Evolutionary conservation across 2,113 vertebrate species (phyloP), one percentile per base, ranked within the genome.

Genomic region (Anhinga anhinga): DNA sequence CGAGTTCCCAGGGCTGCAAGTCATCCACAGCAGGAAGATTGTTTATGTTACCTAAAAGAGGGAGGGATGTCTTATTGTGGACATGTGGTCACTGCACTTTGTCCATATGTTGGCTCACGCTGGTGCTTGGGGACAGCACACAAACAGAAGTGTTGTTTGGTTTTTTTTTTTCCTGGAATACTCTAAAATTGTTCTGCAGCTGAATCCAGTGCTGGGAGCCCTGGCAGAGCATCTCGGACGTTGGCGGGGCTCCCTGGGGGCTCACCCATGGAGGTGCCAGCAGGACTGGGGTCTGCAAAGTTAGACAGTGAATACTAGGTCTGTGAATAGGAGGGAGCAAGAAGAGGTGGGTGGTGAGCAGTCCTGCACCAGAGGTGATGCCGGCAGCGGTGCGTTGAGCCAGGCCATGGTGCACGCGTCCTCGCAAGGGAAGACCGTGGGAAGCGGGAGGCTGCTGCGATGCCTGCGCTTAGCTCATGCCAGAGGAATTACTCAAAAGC

Each of bases 291-390:
- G 4, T 17, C 25, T 65, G 56, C n/a, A 40, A n/a, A 32, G 20
- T 30, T 10, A 30, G 34, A 5, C 20, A 6, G 21, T 6, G 34
- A 53, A 9, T 10, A 25, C 32, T 18, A 18, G 34, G 26, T 38
- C 63, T 78, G 49, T 23, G 49, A 38, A 13, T 2, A 62, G 42
- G 52, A 90, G 30, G 30, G 34, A 88, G 27, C 30, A 49, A 44
- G 45, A 42, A 44, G 69, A 55, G 50, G 40, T 20, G 42, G 11
- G 14, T 13, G 59, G 11, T 23, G 74, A 92, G 22, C 25, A 14
- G 27, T 18, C 32, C 49, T 0, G 0, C 0, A 8, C 44, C 0
- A 0, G 49, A 20, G 65, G 58, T 2, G 6, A 59, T 9, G 56
- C 40, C 0, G 0, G 53, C 30, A 36, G 32, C 38, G 10, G 2